Conservation (phyloP, 2,888 invertebrate genomes). For the Phragmatobia fuliginosa region DNA sequence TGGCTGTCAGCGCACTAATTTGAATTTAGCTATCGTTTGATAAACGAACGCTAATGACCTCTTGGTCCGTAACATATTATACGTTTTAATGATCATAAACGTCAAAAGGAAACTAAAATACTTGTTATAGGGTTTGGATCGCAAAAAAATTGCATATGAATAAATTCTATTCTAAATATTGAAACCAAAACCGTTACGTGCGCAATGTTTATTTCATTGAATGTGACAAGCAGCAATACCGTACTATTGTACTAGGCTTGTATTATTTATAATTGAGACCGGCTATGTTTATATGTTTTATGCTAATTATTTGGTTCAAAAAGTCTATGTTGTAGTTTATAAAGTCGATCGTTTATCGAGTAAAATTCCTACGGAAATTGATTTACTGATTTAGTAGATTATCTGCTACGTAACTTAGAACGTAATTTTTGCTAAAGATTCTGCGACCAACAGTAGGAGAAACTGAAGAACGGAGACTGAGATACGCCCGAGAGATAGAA, state of each 20-base stretch:
- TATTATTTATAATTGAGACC: too few species aligned
- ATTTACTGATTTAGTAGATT: neutral
- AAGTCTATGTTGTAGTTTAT: neutral
- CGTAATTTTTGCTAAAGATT: too few species aligned
- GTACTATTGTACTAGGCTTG: too few species aligned
- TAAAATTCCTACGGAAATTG: neutral
- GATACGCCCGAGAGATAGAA: too few species aligned
- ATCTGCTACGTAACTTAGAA: too few species aligned
- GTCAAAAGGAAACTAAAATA: neutral
- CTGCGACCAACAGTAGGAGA: too few species aligned
- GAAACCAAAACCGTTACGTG: neutral
- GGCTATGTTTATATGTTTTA: too few species aligned
- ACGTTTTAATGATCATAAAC: constrained; percentile 19
- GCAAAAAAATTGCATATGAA: neutral
- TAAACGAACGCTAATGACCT: constrained; percentile 35
- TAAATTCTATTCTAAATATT: neutral
- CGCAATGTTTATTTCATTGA: neutral
- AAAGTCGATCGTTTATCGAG: neutral
- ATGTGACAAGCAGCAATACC: neutral
- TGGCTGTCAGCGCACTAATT: constrained; percentile 39
- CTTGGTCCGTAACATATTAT: constrained; percentile 21
- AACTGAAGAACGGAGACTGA: too few species aligned
- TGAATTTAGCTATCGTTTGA: constrained; percentile 43
- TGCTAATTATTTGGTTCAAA: neutral
- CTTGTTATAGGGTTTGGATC: neutral